Base-by-base conservation (phyloP, 2,113 vertebrate genomes). In the Zosterops pallidus region DNA sequence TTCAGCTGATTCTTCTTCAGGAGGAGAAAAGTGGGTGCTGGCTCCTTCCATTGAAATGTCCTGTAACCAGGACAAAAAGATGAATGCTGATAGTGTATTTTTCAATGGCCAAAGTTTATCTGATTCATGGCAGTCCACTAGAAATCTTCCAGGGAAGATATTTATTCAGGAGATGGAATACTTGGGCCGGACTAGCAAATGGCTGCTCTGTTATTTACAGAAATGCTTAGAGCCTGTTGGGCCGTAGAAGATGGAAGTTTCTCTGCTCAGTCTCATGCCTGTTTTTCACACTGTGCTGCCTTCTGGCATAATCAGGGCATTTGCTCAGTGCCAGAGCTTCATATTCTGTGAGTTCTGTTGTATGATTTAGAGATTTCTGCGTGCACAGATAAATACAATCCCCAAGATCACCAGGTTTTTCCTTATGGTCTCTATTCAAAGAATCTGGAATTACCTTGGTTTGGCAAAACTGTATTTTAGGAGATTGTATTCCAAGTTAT, bases 161-260 rank as follows among this genome's bases (percentile, higher is more conserved):
- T 81, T 95, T 91, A 20, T 89, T 95, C 41, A 84, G 83, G 81
- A 89, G 83, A 62, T 78, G 14, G 64, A 89, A 56, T 52, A 56
- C 77, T 88, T 53, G 71, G 72, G 37, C 59, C 19, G 3, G 46
- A 49, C 81, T 79, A 76, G 92, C 57, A 68, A 86, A 60, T 33
- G 69, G 47, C 52, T 87, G 41, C 83, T 84, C 0, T 5, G 14
- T 89, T 91, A 84, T 76, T 92, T 89, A 81, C 72, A 1, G 86
- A 59, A 83, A 39, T 12, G 3, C 57, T 82, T 2, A 0, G 56
- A 78, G 37, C 41, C 62, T 69, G 49, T 47, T 86, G 83, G 74
- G 74, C 64, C 2, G 0, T 31, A 49, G 68, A 81, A 81, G 62
- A 71, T 84, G 52, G 81, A 75, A 60, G 55, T 69, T 67, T 4